These are phyloP conservation scores for Circus cinereus DNA, from an alignment of 2,797 vertebrate species.

Conservation along the genomic window DNA sequence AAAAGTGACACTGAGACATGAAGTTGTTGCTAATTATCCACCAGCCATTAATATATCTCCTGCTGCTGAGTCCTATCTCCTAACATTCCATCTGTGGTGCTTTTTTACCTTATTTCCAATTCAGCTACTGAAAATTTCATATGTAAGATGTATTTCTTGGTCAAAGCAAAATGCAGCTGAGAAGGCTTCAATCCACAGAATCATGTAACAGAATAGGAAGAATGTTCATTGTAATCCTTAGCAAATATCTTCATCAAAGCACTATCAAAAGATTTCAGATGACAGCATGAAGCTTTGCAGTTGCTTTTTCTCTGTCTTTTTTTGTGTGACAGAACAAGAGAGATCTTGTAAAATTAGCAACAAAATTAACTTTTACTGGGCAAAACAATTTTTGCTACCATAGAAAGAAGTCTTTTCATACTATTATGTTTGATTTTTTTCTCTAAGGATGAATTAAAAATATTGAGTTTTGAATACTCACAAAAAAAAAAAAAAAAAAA, in stretches of 20 bases:
- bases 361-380: not conserved
- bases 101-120: conserved; percentile 41
- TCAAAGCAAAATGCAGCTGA: not conserved
- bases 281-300: not conserved
- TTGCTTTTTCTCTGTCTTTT: not conserved
- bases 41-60: conserved; percentile 45
- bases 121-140: conserved; percentile 45
- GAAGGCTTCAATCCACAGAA: not conserved
- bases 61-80: conserved; percentile 14
- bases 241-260: not conserved
- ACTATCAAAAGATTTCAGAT: not conserved
- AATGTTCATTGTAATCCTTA: not conserved
- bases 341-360: not conserved
- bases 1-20: conserved; percentile 53
- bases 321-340: not conserved
- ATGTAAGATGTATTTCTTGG: not conserved
- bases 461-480: not conserved
- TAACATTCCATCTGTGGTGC: conserved; percentile 27
- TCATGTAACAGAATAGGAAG: not conserved
- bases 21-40: conserved; percentile 52
- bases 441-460: not conserved
- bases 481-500: not conserved
- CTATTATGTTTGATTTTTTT: not conserved
- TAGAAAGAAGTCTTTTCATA: not conserved
- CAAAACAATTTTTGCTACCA: not conserved